phyloP scores from a whole-genome alignment of 2,888 invertebrate species.

The Halocaridina rubra region DNA sequence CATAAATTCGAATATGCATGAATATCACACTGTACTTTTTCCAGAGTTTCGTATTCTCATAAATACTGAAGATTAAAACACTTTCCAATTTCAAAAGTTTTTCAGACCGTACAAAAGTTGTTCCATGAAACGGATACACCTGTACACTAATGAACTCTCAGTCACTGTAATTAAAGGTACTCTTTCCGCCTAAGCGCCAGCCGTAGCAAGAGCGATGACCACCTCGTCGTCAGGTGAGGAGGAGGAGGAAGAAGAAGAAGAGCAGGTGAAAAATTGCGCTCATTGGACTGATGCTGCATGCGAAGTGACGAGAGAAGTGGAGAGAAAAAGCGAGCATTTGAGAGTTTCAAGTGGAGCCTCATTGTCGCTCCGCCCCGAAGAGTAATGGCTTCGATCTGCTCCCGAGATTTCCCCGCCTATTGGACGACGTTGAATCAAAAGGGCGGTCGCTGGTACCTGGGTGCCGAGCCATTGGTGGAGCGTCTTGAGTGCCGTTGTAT shows the following conservation, averaged over 20 bases:
- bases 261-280: constrained; percentile 55
- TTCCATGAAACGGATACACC: too few species aligned
- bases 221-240: not conserved
- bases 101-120: too few species aligned
- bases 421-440: constrained; percentile 34
- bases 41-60: too few species aligned
- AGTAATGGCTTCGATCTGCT: constrained; percentile 54
- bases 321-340: constrained; percentile 58
- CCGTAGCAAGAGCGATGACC: too few species aligned
- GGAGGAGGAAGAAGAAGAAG: constrained; percentile 11
- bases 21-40: too few species aligned
- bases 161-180: too few species aligned
- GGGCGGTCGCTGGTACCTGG: constrained; percentile 10
- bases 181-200: too few species aligned
- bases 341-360: constrained; percentile 49
- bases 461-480: constrained; percentile 26
- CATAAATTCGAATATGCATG: too few species aligned
- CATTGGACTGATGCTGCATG: constrained; percentile 42
- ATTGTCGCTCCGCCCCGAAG: constrained; percentile 47
- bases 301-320: constrained; percentile 53
- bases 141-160: too few species aligned
- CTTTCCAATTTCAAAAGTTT: too few species aligned
- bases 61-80: too few species aligned
- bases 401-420: constrained; percentile 2
- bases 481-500: constrained; percentile 31